A percentile compares a stretch with the other conserved stretches of the same genome.
phyloP scores from a whole-genome alignment of 1,140 invertebrate genomes.

The Saccostrea cuccullata region DNA sequence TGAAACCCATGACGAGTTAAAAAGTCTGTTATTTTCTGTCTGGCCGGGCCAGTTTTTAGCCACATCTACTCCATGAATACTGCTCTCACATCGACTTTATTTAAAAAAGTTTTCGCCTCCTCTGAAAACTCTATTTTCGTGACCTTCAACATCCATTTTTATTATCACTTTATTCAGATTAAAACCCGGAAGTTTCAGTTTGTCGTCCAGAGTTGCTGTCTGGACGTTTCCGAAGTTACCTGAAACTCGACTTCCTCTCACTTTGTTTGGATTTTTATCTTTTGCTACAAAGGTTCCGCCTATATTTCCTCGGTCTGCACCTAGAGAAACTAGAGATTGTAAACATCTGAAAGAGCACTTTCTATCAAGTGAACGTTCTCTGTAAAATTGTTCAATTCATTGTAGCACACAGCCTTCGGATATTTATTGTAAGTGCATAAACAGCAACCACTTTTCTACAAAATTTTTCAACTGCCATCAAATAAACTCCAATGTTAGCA shows the following conservation, averaged over 20 bases:
- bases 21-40: too few species aligned
- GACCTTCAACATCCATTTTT: constrained; percentile 59
- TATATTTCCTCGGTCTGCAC: constrained; percentile 46
- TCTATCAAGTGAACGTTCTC: constrained; percentile 46
- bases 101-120: constrained; percentile 55
- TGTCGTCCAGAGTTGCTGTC: constrained; percentile 49
- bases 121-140: constrained; percentile 50
- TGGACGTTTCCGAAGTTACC: constrained; percentile 22
- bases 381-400: constrained; percentile 39
- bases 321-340: constrained; percentile 46
- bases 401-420: constrained; percentile 55
- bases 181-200: constrained; percentile 49
- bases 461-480: constrained; percentile 48
- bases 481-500: constrained; percentile 53
- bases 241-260: background rate
- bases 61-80: constrained; percentile 56
- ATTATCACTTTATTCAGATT: constrained; percentile 49
- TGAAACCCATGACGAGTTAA: too few species aligned
- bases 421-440: constrained; percentile 51
- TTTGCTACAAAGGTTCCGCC: constrained; percentile 44
- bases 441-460: constrained; percentile 50
- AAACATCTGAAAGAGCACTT: constrained; percentile 45
- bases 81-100: constrained; percentile 43
- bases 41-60: constrained; percentile 36
- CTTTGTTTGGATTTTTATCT: constrained; percentile 45